Percentiles rank a stretch among this genome's conserved stretches.
These are phyloP conservation scores for Heteromormyrus szaboi DNA, from an alignment of 2,797 vertebrate genomes.

Conservation along the genomic window DNA sequence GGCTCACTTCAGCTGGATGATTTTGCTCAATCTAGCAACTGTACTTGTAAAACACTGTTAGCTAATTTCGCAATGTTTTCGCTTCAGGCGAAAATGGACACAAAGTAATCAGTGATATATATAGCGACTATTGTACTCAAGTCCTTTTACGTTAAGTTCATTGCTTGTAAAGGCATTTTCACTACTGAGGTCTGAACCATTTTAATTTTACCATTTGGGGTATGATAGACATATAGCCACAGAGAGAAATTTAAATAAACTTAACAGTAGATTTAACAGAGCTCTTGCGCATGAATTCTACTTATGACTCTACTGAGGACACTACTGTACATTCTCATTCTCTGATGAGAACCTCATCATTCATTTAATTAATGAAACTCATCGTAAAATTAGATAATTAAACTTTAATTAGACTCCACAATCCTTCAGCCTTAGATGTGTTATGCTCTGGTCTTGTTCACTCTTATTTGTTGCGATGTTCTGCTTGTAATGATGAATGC, in stretches of 20 bases:
- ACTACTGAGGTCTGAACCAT: background rate
- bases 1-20: background rate
- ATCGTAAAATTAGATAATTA: background rate
- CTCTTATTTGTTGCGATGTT: background rate
- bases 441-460: background rate
- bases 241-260: background rate
- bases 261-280: background rate
- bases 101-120: background rate
- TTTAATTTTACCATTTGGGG: background rate
- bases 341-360: background rate
- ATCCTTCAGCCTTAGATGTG: background rate
- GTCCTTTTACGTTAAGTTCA: background rate
- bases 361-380: background rate
- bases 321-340: background rate
- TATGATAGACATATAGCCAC: background rate
- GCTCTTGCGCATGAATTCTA: background rate
- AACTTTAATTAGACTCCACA: background rate
- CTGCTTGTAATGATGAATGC: slow-evolving; percentile 14
- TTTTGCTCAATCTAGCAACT: background rate
- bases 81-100: background rate
- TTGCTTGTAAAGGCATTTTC: background rate
- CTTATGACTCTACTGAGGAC: background rate
- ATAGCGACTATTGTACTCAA: background rate
- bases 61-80: background rate
- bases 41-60: background rate